Evolutionary conservation across 1,140 invertebrate genomes (phyloP), one percentile per base, ranked within the genome.

Genomic region (Lepidurus arcticus): DNA sequence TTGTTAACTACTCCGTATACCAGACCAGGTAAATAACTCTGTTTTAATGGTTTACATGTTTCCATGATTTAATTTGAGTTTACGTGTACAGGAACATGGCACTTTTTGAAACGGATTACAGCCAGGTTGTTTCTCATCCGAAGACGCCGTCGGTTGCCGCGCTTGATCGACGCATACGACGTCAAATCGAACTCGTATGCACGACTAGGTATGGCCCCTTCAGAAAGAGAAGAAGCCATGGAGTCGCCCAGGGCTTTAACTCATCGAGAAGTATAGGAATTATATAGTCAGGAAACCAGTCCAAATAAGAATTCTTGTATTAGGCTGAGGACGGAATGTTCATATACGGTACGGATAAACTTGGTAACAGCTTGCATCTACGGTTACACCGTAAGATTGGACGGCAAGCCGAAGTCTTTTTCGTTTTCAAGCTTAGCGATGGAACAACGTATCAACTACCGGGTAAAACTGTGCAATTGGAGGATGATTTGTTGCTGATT

Each of bases 401-500:
- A 5, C 45, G 80, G 0, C 53, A 79, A 77, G 84, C 85, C 2
- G 86, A 89, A 82, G 81, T 87, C 1, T 83, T 83, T 4, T 78
- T 89, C 0, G 82, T 84, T 74, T 80, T 89, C 11, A 85, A 83
- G 47, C 81, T 88, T 76, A 76, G 82, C 13, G 85, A 88, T 82
- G 88, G 87, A 21, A 85, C 81, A 42, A 80, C 81, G 6, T 89
- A 88, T 74, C 85, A 84, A 78, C 82, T 88, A 47, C 85, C 86
- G 42, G 84, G 88, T 89, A 84, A 83, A 84, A 84, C 44, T 45
- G 78, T 44, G 26, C 42, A 44, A 73, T 76, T 53, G 21, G 16
- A 75, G 6, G 76, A n/a, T 78, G n/a, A 75, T 76, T 77, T 75
- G 78, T 82, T 10, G 73, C 42, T 11, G 78, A 26, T n/a, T 65